Evolutionary conservation across 2,797 vertebrate genomes (phyloP), one percentile per base, ranked within the genome.

Genomic region (Diplodus sargus): DNA sequence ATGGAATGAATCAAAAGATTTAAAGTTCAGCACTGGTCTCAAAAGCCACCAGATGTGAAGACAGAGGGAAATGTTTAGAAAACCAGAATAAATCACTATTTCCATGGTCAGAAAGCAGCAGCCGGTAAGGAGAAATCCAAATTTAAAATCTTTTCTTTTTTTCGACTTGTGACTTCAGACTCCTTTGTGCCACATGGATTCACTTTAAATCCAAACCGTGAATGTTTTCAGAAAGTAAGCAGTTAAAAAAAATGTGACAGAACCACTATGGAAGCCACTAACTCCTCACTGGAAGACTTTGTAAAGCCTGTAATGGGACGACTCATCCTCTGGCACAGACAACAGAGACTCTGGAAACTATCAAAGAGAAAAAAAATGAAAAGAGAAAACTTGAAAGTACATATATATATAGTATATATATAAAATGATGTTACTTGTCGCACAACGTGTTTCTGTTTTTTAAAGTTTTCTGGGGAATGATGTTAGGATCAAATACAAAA

Each of bases 401-500:
- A 28, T 4, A 92, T 84, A 90, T 82, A 89, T 86, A 92, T 82
- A 88, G 56, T 82, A 83, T 78, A 78, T 54, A 88, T 81, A 89
- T 72, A 80, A 81, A 89, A 90, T 84, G 54, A 90, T 91, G 89
- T 93, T 91, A 92, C 83, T 89, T 92, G 92, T 94, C 78, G 76
- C 91, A 93, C 91, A 84, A 89, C 80, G 92, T 93, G 91, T 94
- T 94, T 91, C 77, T 90, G 85, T 92, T 93, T 87, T 89, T 87
- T 70, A 76, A 77, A 74, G 79, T 87, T 89, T 88, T 88, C 74
- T 78, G 88, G 81, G 79, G 81, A 90, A 89, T 85, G 85, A 88
- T 79, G 87, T 87, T 86, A 86, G 81, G 74, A 85, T 85, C 69
- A 66, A 85, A 74, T 63, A 59, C 80, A 84, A 85, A 87, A 70